Percentiles rank a stretch among this genome's conserved stretches.
Evolutionary conservation across 2,797 vertebrate genomes (phyloP).

Genomic region (Sebastes steindachneri): DNA sequence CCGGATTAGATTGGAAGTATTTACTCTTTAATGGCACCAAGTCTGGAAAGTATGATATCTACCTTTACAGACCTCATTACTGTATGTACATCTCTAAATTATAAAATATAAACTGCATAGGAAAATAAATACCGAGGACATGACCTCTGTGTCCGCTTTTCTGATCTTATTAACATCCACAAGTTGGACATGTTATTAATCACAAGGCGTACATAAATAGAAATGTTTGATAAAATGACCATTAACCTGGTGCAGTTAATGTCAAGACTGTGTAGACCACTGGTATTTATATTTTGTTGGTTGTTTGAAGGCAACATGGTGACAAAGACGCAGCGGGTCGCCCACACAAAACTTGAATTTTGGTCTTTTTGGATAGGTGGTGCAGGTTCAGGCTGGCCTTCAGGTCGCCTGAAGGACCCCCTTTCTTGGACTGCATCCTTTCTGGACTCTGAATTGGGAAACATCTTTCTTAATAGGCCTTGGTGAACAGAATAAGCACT

Average conservation of each 20-base stretch:
- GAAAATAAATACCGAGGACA: not conserved
- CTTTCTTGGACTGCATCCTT: not conserved
- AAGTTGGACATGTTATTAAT: not conserved
- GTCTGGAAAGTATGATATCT: not conserved
- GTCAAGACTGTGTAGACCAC: not conserved
- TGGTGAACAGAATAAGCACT: not conserved
- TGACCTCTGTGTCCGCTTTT: not conserved
- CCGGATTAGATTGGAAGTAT: not conserved
- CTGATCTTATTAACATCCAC: not conserved
- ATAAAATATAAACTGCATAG: not conserved
- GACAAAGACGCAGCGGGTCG: not conserved
- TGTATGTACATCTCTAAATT: not conserved
- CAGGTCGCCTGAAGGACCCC: not conserved
- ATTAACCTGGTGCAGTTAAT: not conserved
- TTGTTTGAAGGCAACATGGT: not conserved
- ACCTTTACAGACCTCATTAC: not conserved
- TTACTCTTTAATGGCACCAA: not conserved
- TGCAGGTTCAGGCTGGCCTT: not conserved
- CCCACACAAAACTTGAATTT: not conserved
- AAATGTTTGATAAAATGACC: not conserved
- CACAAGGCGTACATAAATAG: not conserved
- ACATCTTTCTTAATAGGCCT: not conserved
- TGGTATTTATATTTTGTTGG: not conserved
- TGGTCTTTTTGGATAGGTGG: not conserved
- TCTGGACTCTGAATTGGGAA: not conserved